These are phyloP conservation scores for Drosophila santomea DNA, from an alignment of 1,140 invertebrate species.

Conservation along the genomic window DNA sequence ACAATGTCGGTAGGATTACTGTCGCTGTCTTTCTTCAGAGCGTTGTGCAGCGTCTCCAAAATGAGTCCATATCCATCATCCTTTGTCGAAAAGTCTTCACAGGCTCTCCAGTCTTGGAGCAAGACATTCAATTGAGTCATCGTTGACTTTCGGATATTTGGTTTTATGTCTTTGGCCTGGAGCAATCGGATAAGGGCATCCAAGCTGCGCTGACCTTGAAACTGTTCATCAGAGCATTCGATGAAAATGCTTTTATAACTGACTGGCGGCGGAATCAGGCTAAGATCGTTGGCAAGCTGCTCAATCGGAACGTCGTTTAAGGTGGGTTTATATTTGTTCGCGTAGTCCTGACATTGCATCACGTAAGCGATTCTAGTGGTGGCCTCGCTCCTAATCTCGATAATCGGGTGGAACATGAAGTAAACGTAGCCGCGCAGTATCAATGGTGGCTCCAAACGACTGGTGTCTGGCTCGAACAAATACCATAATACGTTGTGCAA, in stretches of 20 bases:
- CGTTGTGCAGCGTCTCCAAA: constrained; percentile 43
- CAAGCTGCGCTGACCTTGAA: constrained; percentile 25
- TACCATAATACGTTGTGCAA: constrained; percentile 44
- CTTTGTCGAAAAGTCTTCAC: constrained; percentile 19
- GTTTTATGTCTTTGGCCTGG: constrained; percentile 51
- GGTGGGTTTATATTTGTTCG: constrained; percentile 24
- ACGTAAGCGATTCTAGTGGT: constrained; percentile 38
- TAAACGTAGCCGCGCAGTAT: constrained; percentile 58
- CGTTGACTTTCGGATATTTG: constrained; percentile 64
- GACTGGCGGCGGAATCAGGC: constrained; percentile 31
- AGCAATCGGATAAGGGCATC: constrained; percentile 58
- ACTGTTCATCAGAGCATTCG: constrained; percentile 7
- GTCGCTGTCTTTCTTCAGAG: background rate
- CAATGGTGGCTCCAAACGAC: constrained; percentile 16
- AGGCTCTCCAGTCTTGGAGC: constrained; percentile 59
- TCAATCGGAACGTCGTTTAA: constrained; percentile 4
- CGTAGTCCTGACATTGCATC: constrained; percentile 19
- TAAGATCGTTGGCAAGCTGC: constrained; percentile 41
- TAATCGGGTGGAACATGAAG: constrained; percentile 59
- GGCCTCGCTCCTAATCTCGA: constrained; percentile 44
- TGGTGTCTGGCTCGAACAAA: constrained; percentile 52
- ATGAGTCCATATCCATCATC: constrained; percentile 18
- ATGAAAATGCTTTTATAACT: constrained; percentile 47
- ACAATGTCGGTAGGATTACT: constrained; percentile 48
- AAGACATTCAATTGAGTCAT: constrained; percentile 74